Conservation (phyloP, 2,113 vertebrate genomes). For the Leptobrachium leishanense region DNA sequence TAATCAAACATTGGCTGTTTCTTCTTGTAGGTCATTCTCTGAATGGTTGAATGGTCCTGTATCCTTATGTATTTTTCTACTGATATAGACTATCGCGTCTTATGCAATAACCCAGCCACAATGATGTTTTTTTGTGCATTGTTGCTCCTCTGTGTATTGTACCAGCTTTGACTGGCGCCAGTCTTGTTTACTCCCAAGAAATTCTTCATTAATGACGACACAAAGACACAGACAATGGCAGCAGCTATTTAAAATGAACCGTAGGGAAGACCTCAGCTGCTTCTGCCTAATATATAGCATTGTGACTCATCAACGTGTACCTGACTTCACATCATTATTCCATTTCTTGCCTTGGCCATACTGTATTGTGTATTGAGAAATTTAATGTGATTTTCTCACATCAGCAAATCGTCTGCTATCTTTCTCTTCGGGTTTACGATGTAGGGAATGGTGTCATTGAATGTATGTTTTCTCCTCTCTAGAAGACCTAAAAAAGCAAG, state of each 20-base stretch:
- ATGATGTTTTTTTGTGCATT: constrained; percentile 10
- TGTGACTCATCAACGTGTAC: neutral
- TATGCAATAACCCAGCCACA: neutral
- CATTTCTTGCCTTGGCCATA: constrained; percentile 30
- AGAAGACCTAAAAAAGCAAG: no score
- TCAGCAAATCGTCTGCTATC: neutral
- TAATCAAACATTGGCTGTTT: neutral
- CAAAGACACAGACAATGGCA: constrained; percentile 33
- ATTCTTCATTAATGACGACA: constrained; percentile 27
- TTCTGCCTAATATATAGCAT: constrained; percentile 12
- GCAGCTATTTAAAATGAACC: constrained; percentile 11
- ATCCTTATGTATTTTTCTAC: no score
- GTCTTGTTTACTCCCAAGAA: constrained; percentile 37
- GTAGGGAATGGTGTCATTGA: no score
- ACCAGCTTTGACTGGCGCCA: constrained; percentile 25
- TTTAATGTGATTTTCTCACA: neutral
- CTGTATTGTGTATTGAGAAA: constrained; percentile 15
- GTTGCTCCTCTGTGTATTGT: constrained; percentile 23
- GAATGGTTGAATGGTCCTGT: no score
- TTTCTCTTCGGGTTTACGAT: no score
- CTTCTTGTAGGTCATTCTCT: neutral
- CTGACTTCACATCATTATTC: neutral
- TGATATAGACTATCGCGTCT: neutral
- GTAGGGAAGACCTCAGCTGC: constrained; percentile 27
- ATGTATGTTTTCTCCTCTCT: no score